Percentiles rank a stretch among this genome's conserved stretches.
Evolutionary conservation across 2,113 vertebrate genomes (phyloP).

Genomic region (Ceyx margarethae): DNA sequence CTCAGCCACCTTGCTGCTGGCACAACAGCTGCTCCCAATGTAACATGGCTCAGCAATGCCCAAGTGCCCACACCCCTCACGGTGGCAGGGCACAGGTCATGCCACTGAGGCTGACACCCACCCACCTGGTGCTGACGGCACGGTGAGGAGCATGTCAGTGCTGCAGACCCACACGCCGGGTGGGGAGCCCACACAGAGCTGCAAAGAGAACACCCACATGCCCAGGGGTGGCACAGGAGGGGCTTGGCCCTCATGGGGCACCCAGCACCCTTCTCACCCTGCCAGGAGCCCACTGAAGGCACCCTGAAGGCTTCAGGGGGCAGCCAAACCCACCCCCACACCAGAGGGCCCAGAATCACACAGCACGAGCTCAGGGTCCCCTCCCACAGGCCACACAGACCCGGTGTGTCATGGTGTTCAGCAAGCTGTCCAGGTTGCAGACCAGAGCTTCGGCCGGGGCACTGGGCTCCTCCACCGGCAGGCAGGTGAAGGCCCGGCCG

Average conservation of each 20-base stretch:
- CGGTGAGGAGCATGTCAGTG: constrained; percentile 87
- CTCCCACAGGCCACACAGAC: constrained; percentile 50
- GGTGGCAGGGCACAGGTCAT: accelerated
- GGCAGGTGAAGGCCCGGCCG: constrained; percentile 89
- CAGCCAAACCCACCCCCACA: accelerated
- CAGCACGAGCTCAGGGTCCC: accelerated
- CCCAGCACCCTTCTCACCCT: background rate
- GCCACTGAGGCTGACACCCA: background rate
- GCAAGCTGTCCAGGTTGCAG: constrained; percentile 88
- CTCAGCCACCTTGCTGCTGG: accelerated
- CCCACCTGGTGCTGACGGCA: constrained; percentile 81
- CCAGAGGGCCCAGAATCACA: background rate
- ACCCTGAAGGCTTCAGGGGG: background rate
- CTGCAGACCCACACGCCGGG: constrained; percentile 96
- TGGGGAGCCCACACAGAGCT: constrained; percentile 89
- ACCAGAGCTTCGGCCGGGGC: constrained; percentile 78
- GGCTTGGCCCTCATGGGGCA: background rate
- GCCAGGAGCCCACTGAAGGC: background rate
- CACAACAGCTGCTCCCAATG: accelerated
- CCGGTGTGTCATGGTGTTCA: constrained; percentile 79
- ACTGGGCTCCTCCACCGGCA: constrained; percentile 69
- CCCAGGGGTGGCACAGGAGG: background rate
- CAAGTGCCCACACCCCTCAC: accelerated
- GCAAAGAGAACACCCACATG: background rate
- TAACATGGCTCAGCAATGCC: accelerated